phyloP scores from a whole-genome alignment of 2,888 invertebrate species.

The Heliconius ismenius region DNA sequence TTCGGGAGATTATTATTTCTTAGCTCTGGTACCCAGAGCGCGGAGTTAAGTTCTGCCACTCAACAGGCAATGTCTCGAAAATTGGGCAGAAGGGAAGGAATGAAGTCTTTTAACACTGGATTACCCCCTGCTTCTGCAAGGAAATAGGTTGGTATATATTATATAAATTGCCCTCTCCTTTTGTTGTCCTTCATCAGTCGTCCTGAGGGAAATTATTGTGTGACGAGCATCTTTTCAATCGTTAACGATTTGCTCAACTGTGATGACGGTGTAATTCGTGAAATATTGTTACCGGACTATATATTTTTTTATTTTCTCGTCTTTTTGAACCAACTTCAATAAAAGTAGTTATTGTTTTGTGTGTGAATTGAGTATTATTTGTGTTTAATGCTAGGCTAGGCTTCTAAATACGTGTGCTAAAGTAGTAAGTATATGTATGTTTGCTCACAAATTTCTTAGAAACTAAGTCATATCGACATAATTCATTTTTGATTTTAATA shows the following conservation, averaged over 20 bases:
- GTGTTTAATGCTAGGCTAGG: background rate
- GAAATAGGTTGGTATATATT: background rate
- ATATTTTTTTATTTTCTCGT: background rate
- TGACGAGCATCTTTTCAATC: conserved; percentile 29
- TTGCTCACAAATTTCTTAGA: background rate
- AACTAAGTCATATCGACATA: background rate
- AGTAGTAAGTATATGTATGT: background rate
- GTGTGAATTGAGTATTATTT: no score
- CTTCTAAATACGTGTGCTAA: background rate
- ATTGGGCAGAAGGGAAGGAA: no score
- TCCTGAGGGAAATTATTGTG: conserved; percentile 38
- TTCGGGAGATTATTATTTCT: background rate
- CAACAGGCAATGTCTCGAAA: no score
- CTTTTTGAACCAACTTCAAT: no score
- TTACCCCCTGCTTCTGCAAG: background rate
- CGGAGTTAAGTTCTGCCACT: no score
- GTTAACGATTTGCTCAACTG: conserved; percentile 23
- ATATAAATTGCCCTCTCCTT: background rate
- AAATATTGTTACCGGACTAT: conserved; percentile 1
- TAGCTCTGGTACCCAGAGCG: background rate
- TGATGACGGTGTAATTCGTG: conserved; percentile 20
- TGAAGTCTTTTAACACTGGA: no score
- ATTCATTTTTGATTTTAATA: no score
- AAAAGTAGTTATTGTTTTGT: no score
- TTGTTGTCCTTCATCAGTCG: conserved; percentile 22